A percentile compares a stretch with the other conserved stretches of the same genome.
phyloP scores from a whole-genome alignment of 2,797 vertebrate species.

The Hyperoplus lanceolatus region DNA sequence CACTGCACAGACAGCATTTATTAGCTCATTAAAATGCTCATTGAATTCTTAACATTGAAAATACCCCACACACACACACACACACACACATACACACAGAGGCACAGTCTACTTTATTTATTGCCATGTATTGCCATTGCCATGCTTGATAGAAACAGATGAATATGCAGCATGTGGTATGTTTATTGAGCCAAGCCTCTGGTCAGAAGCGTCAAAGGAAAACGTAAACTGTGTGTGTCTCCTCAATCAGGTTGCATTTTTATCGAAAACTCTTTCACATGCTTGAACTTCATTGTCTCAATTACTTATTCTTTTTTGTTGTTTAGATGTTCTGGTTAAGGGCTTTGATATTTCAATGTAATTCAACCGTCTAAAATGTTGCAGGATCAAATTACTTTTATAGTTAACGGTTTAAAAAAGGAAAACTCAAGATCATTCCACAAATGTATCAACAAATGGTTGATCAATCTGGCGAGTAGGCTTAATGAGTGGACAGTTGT shows the following conservation, averaged over 20 bases:
- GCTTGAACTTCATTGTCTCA: not conserved
- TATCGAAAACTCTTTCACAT: conserved; percentile 19
- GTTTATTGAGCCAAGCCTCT: conserved; percentile 23
- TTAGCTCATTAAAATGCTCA: too few species aligned
- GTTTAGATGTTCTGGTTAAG: conserved; percentile 5
- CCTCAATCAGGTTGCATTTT: conserved; percentile 12
- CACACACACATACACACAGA: not conserved
- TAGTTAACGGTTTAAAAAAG: not conserved
- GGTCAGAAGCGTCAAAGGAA: conserved; percentile 43
- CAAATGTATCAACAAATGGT: not conserved
- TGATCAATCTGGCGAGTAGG: not conserved
- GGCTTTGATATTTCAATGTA: not conserved
- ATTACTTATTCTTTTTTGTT: conserved; percentile 1
- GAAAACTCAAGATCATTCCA: not conserved
- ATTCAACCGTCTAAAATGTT: not conserved
- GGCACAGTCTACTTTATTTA: not conserved
- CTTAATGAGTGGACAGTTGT: not conserved
- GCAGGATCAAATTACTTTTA: not conserved
- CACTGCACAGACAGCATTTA: too few species aligned
- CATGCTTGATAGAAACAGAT: not conserved
- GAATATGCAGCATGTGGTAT: conserved; percentile 20
- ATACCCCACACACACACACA: too few species aligned
- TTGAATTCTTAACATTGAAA: too few species aligned
- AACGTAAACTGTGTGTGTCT: conserved; percentile 14
- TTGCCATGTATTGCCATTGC: not conserved